Evolutionary conservation across 37 sponge, comb jelly and placozoan genomes (phyloP), one percentile per base, ranked within the genome.

Genomic region (Beroe ovata): DNA sequence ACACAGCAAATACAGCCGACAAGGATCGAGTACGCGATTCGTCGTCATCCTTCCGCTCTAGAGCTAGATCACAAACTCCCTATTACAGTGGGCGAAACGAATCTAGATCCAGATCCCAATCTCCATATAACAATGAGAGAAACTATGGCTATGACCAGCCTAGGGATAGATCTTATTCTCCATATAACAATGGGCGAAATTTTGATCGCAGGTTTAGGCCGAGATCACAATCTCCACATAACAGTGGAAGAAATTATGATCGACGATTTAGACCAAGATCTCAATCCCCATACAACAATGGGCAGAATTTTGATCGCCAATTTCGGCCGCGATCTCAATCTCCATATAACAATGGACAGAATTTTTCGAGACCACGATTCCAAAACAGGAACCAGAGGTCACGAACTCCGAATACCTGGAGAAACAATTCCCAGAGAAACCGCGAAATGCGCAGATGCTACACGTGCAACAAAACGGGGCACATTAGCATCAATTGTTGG

Each of bases 371-470:
- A 47, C 54, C 54, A 47, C 54, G 54, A 47, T 47, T 47, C 54
- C 54, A 47, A 47, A 47, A 47, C 54, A 47, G 54, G 54, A 47
- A 47, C 54, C 54, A 47, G 54, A 47, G 54, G 54, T 47, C 54
- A 47, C 54, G 54, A 47, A 47, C 54, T 47, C 54, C 54, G 11
- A 47, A 47, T 47, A 47, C 54, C 54, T 47, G 54, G 54, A 47
- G 54, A 47, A 47, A 47, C 54, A 47, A 47, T 47, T 47, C 54
- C 54, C 54, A 47, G 54, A 47, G 54, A 47, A 47, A 47, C 11
- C 54, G 54, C 54, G 54, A 47, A 47, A 47, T 47, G 54, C 54
- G 54, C 54, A 47, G 54, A 47, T 77, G 84, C 33, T 77, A 23
- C 11, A 77, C n/a, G 11, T 77, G 84, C 28, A 42, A 77, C 41